Evolutionary conservation across 2,888 invertebrate species (phyloP), one percentile per base, ranked within the genome.

Genomic region (Temnothorax rugatulus): DNA sequence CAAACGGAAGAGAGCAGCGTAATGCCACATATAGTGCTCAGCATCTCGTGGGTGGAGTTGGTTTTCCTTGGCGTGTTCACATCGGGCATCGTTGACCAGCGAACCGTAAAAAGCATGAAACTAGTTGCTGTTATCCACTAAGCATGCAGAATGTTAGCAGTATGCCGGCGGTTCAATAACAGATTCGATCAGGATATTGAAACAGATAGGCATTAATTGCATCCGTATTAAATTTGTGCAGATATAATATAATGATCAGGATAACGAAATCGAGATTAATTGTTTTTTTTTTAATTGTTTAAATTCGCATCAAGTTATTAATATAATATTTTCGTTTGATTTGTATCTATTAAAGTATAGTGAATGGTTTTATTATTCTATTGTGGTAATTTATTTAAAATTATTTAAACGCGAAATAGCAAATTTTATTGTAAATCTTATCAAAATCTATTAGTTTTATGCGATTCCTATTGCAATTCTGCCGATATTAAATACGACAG

Each of bases 71-170:
- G 75, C n/a, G 71, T 79, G 41, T 69, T 83, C 52, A 64, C 81
- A 84, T 84, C 79, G 64, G 59, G 57, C 74, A 81, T 81, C 66
- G 76, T 82, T 64, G 81, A 75, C 8, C 61, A 83, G 66, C 47
- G 50, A 75, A 81, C 82, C 68, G 75, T 73, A 82, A 90, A 89
- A 86, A 89, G 88, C 84, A 86, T 77, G 61, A 83, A 90, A 91
- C 90, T 88, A 84, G 88, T 89, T 89, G 84, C 85, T 86, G 86
- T 89, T 88, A 89, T 79, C 88, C 87, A 90, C 91, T 87, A 90
- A 92, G 89, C 29, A 29, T 29, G 29, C 91, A 92, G 18, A 73
- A 73, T 73, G 18, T 73, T 73, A 41, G 25, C 15, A 41, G 18
- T 13, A 54, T 57, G 15, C 15, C 7, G 57, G 21, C 25, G 41